Conservation (phyloP, 2,888 invertebrate species). For the Stenodema calcarata region DNA sequence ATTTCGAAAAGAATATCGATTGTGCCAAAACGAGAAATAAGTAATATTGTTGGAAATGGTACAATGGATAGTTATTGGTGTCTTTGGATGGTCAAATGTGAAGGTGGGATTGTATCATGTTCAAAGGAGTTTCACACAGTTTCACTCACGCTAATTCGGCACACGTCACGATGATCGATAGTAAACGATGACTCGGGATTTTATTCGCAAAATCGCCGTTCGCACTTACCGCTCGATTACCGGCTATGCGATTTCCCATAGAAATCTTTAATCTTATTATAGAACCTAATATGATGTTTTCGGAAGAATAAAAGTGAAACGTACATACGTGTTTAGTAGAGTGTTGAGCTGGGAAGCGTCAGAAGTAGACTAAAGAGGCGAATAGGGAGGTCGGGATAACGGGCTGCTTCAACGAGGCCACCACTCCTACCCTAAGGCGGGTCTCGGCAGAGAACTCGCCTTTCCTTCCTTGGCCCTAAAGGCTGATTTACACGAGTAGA, state of each 20-base stretch:
- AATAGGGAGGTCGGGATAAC: slow-evolving; percentile 18
- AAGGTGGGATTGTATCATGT: no score
- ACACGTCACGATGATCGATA: no score
- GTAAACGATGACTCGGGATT: not conserved
- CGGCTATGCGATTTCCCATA: not conserved
- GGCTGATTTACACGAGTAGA: no score
- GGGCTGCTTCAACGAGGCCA: slow-evolving; percentile 18
- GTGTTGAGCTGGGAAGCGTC: slow-evolving; percentile 23
- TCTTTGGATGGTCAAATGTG: no score
- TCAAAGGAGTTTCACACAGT: no score
- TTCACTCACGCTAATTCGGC: no score
- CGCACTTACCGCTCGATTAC: no score
- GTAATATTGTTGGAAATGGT: no score
- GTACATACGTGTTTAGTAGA: not conserved
- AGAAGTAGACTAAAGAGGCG: slow-evolving; percentile 26
- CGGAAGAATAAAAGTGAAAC: slow-evolving; percentile 7
- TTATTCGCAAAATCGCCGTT: not conserved
- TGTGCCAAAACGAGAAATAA: no score
- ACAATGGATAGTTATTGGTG: no score
- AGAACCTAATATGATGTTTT: not conserved
- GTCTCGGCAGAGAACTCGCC: not conserved
- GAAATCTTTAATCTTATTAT: not conserved
- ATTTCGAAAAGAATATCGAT: no score
- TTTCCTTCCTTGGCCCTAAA: no score
- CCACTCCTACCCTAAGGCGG: not conserved